phyloP scores from a whole-genome alignment of 2,113 vertebrate genomes.

The Elaphurus davidianus region DNA sequence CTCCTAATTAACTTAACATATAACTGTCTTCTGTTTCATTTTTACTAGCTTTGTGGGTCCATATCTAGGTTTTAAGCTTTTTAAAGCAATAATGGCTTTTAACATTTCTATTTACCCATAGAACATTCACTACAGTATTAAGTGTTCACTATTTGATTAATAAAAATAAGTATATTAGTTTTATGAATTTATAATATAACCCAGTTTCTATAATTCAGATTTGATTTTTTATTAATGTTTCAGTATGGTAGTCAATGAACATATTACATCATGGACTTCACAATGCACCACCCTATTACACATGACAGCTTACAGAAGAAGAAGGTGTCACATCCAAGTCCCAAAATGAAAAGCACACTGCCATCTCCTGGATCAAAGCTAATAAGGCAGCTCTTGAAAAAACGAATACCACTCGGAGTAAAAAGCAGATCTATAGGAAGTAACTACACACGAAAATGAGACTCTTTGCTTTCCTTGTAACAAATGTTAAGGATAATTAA shows the following conservation, averaged over 20 bases:
- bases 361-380: constrained; percentile 25
- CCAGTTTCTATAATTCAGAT: background rate
- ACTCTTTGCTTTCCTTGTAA: background rate
- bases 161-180: background rate
- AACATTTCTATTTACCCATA: background rate
- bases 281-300: background rate
- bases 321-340: background rate
- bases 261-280: background rate
- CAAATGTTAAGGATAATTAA: background rate
- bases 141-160: background rate
- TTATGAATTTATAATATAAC: background rate
- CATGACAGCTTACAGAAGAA: background rate
- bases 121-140: background rate
- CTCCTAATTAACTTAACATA: background rate
- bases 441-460: constrained; percentile 9
- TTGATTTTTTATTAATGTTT: background rate
- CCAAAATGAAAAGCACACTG: background rate
- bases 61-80: background rate
- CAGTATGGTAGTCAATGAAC: background rate
- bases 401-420: background rate
- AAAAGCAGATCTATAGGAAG: background rate
- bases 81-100: background rate
- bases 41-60: background rate
- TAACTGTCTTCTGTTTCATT: background rate
- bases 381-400: background rate